A percentile compares a stretch with the other conserved stretches of the same genome.
Evolutionary conservation across 1,140 invertebrate genomes (phyloP).

Genomic region (Chymomyza costata): DNA sequence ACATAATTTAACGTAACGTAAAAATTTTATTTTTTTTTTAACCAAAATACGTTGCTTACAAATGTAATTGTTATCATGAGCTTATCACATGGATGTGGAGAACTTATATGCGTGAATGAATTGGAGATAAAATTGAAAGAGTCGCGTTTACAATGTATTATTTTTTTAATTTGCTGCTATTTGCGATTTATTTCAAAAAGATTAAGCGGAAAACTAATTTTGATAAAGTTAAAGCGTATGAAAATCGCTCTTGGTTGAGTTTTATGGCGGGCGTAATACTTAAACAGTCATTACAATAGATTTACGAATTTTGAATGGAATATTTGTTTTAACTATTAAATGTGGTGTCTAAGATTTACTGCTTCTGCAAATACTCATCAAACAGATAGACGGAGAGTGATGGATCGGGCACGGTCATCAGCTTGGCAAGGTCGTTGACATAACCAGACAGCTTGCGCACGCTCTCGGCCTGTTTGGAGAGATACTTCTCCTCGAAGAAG

Average conservation of each 20-base stretch:
- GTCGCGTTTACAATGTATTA: too few species aligned
- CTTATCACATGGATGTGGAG: slow-evolving; percentile 47
- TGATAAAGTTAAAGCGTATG: slow-evolving; percentile 12
- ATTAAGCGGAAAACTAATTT: slow-evolving; percentile 40
- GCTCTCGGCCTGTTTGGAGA: slow-evolving; percentile 80
- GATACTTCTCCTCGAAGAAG: slow-evolving; percentile 85
- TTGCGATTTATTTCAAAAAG: slow-evolving; percentile 59
- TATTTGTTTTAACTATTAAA: slow-evolving; percentile 38
- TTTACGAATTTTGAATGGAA: slow-evolving; percentile 6
- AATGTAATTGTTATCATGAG: slow-evolving; percentile 50
- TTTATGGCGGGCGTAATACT: too few species aligned
- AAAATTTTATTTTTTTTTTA: too few species aligned
- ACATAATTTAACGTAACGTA: slow-evolving; percentile 61
- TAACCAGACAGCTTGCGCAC: slow-evolving; percentile 84
- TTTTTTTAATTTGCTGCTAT: too few species aligned
- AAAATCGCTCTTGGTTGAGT: not conserved
- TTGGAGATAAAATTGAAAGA: slow-evolving; percentile 24
- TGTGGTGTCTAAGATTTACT: slow-evolving; percentile 36
- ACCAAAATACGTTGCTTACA: slow-evolving; percentile 54
- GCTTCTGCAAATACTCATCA: slow-evolving; percentile 85
- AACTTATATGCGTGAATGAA: slow-evolving; percentile 2
- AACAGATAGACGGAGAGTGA: slow-evolving; percentile 83
- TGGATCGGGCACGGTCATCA: slow-evolving; percentile 79
- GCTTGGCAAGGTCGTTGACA: slow-evolving; percentile 81
- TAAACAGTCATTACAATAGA: too few species aligned